These are phyloP conservation scores for Malaclemys terrapin DNA, from an alignment of 2,113 vertebrate genomes.

Conservation along the genomic window DNA sequence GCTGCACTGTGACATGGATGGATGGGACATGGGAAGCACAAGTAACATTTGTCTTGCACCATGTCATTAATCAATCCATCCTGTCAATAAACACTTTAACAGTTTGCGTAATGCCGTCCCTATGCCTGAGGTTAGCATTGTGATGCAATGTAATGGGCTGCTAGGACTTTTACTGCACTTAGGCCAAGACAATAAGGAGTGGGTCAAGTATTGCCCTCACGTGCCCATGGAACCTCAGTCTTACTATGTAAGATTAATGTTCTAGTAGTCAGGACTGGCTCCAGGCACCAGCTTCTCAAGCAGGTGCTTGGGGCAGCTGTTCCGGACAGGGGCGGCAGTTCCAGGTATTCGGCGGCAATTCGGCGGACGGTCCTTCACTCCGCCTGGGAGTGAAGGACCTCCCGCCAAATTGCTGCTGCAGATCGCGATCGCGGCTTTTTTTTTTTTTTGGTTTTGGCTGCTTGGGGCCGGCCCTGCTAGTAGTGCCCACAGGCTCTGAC, in stretches of 20 bases:
- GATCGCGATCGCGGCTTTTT: too few species aligned
- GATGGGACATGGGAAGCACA: slow-evolving; percentile 13
- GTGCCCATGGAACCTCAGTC: not conserved
- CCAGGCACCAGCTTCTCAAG: too few species aligned
- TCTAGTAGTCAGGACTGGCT: too few species aligned
- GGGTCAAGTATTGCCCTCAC: not conserved
- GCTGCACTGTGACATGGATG: slow-evolving; percentile 44
- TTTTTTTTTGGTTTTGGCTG: too few species aligned
- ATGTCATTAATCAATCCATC: rapidly evolving
- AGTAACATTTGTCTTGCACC: not conserved
- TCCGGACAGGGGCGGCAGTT: too few species aligned
- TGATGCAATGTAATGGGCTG: not conserved
- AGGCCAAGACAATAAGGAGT: not conserved
- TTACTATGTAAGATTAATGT: not conserved
- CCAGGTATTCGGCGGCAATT: too few species aligned
- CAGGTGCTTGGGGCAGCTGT: too few species aligned
- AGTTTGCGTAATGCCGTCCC: not conserved
- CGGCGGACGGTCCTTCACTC: too few species aligned
- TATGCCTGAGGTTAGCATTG: not conserved
- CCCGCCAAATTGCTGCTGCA: too few species aligned
- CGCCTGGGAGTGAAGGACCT: too few species aligned
- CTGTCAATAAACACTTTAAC: rapidly evolving
- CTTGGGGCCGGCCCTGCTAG: too few species aligned
- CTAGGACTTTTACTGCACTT: not conserved
- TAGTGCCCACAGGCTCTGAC: not conserved